Evolutionary conservation across 64 coral and sea anemone species (phyloP).

Genomic region (Montipora foliosa): DNA sequence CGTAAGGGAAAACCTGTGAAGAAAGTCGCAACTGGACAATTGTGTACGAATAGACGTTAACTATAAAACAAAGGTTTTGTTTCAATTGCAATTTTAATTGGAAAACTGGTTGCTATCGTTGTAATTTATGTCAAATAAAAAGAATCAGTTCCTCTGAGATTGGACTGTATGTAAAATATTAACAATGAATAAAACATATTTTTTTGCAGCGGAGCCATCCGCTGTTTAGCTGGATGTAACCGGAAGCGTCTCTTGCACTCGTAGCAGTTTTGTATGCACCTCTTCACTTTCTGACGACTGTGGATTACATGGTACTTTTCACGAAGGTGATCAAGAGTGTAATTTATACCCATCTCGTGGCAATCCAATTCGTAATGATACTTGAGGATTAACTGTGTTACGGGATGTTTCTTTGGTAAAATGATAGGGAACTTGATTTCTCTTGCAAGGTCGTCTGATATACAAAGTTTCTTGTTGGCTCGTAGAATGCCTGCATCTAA

Average conservation of each 20-base stretch:
- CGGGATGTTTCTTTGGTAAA: conserved; percentile 64
- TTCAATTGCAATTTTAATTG: too few relatives aligned
- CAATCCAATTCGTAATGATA: conserved; percentile 65
- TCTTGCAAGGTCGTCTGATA: conserved; percentile 50
- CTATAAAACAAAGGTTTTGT: too few relatives aligned
- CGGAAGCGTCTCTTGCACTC: conserved; percentile 17
- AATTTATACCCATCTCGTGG: conserved; percentile 71
- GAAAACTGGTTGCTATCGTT: too few relatives aligned
- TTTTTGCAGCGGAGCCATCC: conserved; percentile 25
- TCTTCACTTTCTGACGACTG: conserved; percentile 41
- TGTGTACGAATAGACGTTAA: too few relatives aligned
- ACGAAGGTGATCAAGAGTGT: conserved; percentile 64
- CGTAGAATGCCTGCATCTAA: conserved; percentile 45
- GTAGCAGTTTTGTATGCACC: conserved; percentile 5
- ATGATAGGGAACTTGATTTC: conserved; percentile 72
- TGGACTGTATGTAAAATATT: too few relatives aligned
- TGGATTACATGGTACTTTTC: conserved; percentile 68
- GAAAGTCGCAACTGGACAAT: too few relatives aligned
- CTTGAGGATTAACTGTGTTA: conserved; percentile 68
- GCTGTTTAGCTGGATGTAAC: neutral
- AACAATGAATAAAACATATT: too few relatives aligned
- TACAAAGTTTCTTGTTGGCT: conserved; percentile 65
- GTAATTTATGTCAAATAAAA: too few relatives aligned
- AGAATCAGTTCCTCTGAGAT: too few relatives aligned
- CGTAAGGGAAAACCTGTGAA: too few relatives aligned